These are phyloP conservation scores for Sylvia borin DNA, from an alignment of 2,797 vertebrate genomes.

Conservation along the genomic window DNA sequence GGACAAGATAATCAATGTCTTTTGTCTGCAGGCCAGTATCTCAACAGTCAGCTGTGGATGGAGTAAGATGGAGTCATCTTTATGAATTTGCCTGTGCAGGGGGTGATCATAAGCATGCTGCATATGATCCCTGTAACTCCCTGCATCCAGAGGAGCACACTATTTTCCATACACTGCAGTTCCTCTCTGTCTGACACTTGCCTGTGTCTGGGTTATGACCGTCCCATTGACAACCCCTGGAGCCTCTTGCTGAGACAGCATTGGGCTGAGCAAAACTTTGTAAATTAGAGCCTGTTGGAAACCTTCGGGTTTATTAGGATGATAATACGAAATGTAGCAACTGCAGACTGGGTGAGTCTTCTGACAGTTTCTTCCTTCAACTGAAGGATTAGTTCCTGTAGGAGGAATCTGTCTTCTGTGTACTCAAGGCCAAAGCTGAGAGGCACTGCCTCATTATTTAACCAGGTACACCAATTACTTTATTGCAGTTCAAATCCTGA, in stretches of 20 bases:
- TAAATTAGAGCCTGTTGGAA: not conserved
- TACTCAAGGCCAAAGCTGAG: not conserved
- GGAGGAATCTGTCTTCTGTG: not conserved
- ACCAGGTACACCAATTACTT: not conserved
- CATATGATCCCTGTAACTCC: not conserved
- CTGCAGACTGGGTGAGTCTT: not conserved
- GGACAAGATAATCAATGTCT: not conserved
- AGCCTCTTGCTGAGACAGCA: not conserved
- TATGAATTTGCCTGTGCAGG: not conserved
- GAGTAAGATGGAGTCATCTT: not conserved
- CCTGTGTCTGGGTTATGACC: not conserved
- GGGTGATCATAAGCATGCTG: not conserved
- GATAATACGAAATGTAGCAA: not conserved
- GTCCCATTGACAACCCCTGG: not conserved
- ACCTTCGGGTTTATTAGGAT: not conserved
- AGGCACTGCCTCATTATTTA: not conserved
- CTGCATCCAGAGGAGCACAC: not conserved
- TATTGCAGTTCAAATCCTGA: not conserved
- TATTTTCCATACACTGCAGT: not conserved
- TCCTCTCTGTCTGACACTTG: conserved; percentile 1
- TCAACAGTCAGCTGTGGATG: not conserved
- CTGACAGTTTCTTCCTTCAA: not conserved
- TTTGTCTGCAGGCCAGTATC: not conserved
- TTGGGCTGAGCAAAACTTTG: not conserved
- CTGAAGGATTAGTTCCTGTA: not conserved